phyloP scores from a whole-genome alignment of 2,113 vertebrate species.

The Semicossyphus pulcher region DNA sequence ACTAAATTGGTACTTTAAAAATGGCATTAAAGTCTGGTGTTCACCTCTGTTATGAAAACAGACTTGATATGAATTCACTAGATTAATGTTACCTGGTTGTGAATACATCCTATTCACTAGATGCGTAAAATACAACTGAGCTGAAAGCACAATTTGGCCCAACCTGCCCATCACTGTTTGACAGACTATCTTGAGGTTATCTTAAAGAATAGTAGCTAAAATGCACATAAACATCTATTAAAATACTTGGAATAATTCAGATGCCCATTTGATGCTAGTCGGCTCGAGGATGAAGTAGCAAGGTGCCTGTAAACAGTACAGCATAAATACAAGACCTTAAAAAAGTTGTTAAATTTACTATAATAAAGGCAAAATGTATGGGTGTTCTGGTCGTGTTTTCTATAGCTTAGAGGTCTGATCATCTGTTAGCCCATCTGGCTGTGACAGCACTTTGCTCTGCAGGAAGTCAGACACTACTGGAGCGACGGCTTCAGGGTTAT shows the following conservation, averaged over 20 bases:
- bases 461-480: conserved; percentile 69
- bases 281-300: background rate
- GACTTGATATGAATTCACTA: background rate
- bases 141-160: too few species aligned
- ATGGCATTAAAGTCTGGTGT: too few species aligned
- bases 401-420: background rate
- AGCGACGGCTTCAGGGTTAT: conserved; percentile 57
- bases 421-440: background rate
- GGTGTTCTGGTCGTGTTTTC: background rate
- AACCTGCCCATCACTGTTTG: too few species aligned
- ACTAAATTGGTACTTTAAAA: too few species aligned
- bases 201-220: background rate
- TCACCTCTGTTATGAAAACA: background rate
- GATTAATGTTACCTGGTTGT: background rate
- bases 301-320: background rate
- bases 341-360: background rate
- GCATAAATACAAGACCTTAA: background rate
- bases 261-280: too few species aligned
- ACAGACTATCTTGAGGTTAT: too few species aligned
- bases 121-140: too few species aligned
- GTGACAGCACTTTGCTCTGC: conserved; percentile 26
- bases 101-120: background rate
- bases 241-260: background rate
- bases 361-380: background rate
- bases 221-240: background rate